A percentile compares a stretch with the other conserved stretches of the same genome.
phyloP scores from a whole-genome alignment of 2,888 invertebrate genomes.

The Podabrus alpinus region DNA sequence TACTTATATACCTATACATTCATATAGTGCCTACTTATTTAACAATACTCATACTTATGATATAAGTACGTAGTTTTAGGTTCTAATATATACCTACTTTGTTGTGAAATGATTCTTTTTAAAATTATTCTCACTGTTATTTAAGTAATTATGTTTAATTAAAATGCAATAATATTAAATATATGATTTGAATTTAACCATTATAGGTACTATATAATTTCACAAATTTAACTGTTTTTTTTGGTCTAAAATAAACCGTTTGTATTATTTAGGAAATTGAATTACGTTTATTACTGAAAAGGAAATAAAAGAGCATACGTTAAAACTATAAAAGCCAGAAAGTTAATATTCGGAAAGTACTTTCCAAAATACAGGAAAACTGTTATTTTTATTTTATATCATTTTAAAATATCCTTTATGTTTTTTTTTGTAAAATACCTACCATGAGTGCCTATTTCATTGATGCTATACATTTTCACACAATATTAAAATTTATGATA shows the following conservation, averaged over 20 bases:
- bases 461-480: neutral
- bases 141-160: neutral
- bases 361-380: neutral
- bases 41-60: neutral
- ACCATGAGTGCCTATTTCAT: neutral
- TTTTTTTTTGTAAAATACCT: neutral
- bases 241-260: neutral
- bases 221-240: neutral
- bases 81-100: neutral
- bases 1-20: too few relatives aligned
- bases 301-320: neutral
- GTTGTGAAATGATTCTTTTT: neutral
- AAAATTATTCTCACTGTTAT: neutral
- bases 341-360: neutral
- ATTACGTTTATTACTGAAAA: neutral
- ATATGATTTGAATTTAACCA: neutral
- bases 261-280: neutral
- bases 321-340: neutral
- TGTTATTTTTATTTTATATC: neutral
- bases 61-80: neutral
- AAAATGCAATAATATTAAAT: neutral
- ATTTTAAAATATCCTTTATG: neutral
- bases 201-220: neutral
- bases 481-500: neutral
- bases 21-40: neutral